Conservation (phyloP, 2,797 vertebrate species). For the Tarsius wallacei region DNA sequence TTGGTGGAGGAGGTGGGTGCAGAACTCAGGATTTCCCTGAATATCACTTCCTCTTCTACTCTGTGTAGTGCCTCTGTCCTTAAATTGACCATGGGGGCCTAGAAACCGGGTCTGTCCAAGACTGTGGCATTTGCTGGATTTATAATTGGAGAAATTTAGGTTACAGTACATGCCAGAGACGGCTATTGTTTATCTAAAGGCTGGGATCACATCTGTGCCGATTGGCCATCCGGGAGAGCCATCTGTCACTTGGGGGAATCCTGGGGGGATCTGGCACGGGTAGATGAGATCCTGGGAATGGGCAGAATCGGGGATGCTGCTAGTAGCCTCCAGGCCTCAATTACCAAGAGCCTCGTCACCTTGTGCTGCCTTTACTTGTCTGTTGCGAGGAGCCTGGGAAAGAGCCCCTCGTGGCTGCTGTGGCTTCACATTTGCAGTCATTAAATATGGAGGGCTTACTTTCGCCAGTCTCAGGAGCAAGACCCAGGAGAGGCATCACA, state of each 20-base stretch:
- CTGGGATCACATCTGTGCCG: constrained; percentile 90
- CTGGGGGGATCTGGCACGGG: constrained; percentile 92
- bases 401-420: constrained; percentile 78
- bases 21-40: not conserved
- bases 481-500: not conserved
- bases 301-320: constrained; percentile 88
- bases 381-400: constrained; percentile 76
- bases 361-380: constrained; percentile 86
- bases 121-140: constrained; percentile 71
- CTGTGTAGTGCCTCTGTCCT: not conserved
- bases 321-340: constrained; percentile 88
- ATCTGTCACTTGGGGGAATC: constrained; percentile 92
- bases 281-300: constrained; percentile 88
- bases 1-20: not conserved
- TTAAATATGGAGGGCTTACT: constrained; percentile 64
- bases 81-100: constrained; percentile 66
- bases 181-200: constrained; percentile 85
- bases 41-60: not conserved
- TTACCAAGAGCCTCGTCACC: constrained; percentile 87
- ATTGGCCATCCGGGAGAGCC: constrained; percentile 90
- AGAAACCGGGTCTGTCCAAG: constrained; percentile 45
- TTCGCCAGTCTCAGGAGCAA: not conserved
- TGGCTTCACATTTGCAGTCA: constrained; percentile 60
- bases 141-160: constrained; percentile 89
- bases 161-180: constrained; percentile 85